Evolutionary conservation across 2,888 invertebrate genomes (phyloP).

Genomic region (Apamea anceps): DNA sequence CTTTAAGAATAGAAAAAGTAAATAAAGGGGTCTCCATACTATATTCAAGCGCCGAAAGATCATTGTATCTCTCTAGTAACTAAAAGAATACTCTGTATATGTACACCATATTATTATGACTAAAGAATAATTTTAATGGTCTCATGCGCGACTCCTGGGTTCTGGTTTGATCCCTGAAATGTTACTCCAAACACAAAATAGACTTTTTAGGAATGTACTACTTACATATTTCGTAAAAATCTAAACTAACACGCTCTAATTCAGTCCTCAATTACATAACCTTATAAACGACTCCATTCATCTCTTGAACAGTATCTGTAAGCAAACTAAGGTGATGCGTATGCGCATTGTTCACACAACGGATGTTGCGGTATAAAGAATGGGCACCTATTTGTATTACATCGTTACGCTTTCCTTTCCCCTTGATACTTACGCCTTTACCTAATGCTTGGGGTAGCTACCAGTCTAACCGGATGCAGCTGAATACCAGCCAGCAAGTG

Average conservation of each 20-base stretch:
- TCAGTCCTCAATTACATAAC: conserved; percentile 33
- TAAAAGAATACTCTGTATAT: too few species aligned
- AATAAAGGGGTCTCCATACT: too few species aligned
- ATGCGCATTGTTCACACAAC: conserved; percentile 45
- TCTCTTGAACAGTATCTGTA: conserved; percentile 41
- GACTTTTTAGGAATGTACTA: not conserved
- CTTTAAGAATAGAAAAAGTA: too few species aligned
- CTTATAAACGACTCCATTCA: conserved; percentile 43
- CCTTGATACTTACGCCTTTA: conserved; percentile 15
- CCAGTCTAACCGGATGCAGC: not conserved
- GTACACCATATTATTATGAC: too few species aligned
- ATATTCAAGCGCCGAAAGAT: too few species aligned
- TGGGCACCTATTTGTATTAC: conserved; percentile 39
- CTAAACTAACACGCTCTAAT: conserved; percentile 1
- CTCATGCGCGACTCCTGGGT: too few species aligned
- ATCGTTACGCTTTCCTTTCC: conserved; percentile 49
- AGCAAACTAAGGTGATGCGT: conserved; percentile 31
- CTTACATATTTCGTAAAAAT: not conserved
- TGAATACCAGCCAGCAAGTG: not conserved
- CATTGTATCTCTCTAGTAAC: too few species aligned
- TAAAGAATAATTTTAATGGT: too few species aligned
- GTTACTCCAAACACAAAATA: too few species aligned
- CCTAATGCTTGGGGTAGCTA: not conserved
- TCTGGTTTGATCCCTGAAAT: too few species aligned
- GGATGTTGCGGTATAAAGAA: conserved; percentile 53